phyloP scores from a whole-genome alignment of 1,140 invertebrate species.

The Battus philenor region DNA sequence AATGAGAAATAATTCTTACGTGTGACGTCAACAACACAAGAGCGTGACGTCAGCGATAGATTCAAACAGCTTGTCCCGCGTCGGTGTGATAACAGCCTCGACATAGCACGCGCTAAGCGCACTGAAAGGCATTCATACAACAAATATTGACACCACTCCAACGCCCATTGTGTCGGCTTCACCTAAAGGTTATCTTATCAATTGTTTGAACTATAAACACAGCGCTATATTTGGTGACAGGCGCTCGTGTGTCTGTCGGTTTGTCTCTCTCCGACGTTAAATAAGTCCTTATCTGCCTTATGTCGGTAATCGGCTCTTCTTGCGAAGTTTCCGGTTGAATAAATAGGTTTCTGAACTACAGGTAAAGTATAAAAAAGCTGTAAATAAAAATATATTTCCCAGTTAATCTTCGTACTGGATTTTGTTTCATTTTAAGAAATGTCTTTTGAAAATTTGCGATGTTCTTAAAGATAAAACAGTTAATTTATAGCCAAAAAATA shows the following conservation, averaged over 20 bases:
- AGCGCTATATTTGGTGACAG: constrained; percentile 54
- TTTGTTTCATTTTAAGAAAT: no score
- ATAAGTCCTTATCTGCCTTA: constrained; percentile 37
- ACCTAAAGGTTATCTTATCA: constrained; percentile 71
- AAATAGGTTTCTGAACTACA: constrained; percentile 2
- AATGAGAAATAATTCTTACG: no score
- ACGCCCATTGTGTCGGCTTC: constrained; percentile 65
- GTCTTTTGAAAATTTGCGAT: no score
- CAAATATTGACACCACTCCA: constrained; percentile 60
- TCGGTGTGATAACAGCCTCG: constrained; percentile 32
- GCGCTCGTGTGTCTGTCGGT: constrained; percentile 66
- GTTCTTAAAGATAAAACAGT: no score
- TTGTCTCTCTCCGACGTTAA: constrained; percentile 26
- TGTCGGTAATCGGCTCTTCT: constrained; percentile 46
- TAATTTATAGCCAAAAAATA: no score
- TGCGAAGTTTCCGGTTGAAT: constrained; percentile 34
- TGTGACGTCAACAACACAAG: no score
- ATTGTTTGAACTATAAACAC: constrained; percentile 55
- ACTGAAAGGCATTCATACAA: constrained; percentile 58
- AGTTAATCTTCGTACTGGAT: no score
- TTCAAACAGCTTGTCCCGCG: constrained; percentile 19
- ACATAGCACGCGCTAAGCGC: constrained; percentile 48
- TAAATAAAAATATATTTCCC: no score
- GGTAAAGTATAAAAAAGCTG: neutral
- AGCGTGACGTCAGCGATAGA: no score